phyloP scores from a whole-genome alignment of 1,140 invertebrate genomes.

The Tetramorium parvispinum region DNA sequence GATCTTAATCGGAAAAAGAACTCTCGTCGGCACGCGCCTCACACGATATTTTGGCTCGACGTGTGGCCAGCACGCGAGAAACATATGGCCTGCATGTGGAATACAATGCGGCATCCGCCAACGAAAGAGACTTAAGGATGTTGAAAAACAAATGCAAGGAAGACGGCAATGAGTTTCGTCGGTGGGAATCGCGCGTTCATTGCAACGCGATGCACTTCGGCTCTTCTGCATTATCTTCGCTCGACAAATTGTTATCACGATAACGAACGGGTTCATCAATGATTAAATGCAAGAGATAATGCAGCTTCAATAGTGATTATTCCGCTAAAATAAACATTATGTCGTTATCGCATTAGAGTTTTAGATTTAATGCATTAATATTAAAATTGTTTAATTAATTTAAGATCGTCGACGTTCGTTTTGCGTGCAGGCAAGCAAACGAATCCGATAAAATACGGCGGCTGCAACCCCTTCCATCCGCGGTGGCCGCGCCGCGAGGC shows the following conservation, averaged over 20 bases:
- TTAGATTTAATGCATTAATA: not conserved
- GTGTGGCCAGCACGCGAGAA: constrained; percentile 25
- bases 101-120: not conserved
- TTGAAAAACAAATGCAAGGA: not conserved
- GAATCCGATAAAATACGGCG: constrained; percentile 65
- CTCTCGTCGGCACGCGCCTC: constrained; percentile 11
- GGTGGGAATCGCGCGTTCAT: not conserved
- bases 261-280: not conserved
- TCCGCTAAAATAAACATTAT: not conserved
- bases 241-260: not conserved
- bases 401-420: not conserved
- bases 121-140: constrained; percentile 12
- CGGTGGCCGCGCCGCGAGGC: constrained; percentile 55
- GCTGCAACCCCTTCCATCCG: constrained; percentile 67
- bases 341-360: not conserved
- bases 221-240: not conserved
- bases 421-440: constrained; percentile 18
- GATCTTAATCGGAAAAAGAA: not conserved
- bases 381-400: constrained; percentile 8
- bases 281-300: not conserved
- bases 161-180: not conserved
- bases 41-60: not conserved
- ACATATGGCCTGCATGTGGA: constrained; percentile 29
- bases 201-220: not conserved
- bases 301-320: not conserved